These are phyloP conservation scores for Synanceia verrucosa DNA, from an alignment of 2,797 vertebrate species.

Conservation along the genomic window DNA sequence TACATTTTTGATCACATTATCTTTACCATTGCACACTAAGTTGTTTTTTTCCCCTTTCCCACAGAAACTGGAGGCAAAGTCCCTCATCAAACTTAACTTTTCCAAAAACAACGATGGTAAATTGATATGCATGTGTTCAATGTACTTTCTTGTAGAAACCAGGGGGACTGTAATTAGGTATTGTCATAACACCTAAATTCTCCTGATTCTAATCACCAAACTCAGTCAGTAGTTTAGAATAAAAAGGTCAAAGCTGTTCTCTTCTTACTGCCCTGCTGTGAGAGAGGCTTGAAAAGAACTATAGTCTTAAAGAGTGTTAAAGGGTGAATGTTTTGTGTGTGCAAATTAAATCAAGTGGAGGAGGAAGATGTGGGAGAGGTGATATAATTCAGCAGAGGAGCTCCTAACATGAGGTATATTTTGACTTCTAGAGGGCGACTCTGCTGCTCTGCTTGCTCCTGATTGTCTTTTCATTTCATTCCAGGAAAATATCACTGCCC, in stretches of 20 bases:
- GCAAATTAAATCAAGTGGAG: constrained; percentile 16
- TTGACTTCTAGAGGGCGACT: constrained; percentile 6
- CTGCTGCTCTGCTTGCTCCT: neutral
- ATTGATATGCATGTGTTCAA: constrained; percentile 54
- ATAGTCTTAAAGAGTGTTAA: neutral
- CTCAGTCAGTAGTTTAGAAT: neutral
- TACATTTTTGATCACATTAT: neutral
- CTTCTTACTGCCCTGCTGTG: neutral
- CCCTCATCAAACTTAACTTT: constrained; percentile 93
- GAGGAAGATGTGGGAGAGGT: neutral
- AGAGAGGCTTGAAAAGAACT: neutral
- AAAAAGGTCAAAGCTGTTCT: neutral
- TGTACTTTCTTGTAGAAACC: neutral
- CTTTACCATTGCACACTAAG: neutral
- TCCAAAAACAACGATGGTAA: constrained; percentile 95
- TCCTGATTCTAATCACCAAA: neutral
- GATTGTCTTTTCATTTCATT: constrained; percentile 6
- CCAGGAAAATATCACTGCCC: constrained; percentile 97
- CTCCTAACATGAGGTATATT: neutral
- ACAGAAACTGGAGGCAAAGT: constrained; percentile 94
- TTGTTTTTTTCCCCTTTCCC: neutral
- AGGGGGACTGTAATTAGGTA: fast-evolving
- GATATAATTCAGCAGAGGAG: constrained; percentile 20
- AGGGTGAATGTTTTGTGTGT: constrained; percentile 5
- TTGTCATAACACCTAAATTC: neutral